These are phyloP conservation scores for Hozukius guyotensis DNA, from an alignment of 2,797 vertebrate species.

Conservation along the genomic window DNA sequence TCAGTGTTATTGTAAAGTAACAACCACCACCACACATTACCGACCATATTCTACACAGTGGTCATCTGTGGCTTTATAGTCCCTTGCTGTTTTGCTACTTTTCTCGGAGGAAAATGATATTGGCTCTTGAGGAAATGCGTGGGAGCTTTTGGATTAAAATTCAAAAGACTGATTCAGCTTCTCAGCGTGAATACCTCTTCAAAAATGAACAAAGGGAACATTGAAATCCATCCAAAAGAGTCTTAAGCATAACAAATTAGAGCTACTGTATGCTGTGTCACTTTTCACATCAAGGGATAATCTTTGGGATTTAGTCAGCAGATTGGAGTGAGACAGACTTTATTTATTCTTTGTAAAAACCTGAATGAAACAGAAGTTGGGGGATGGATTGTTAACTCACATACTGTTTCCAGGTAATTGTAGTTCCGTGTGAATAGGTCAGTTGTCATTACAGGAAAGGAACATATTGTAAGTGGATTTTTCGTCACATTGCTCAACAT, in stretches of 20 bases:
- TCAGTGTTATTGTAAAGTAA: not conserved
- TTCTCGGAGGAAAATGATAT: not conserved
- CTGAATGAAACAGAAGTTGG: not conserved
- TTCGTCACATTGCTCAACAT: not conserved
- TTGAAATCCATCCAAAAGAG: too few species aligned
- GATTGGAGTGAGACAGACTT: not conserved
- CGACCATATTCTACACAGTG: too few species aligned
- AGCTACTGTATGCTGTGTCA: not conserved
- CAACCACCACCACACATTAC: not conserved
- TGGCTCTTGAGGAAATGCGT: not conserved
- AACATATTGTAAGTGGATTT: too few species aligned
- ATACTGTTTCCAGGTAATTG: not conserved
- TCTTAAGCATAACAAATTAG: too few species aligned
- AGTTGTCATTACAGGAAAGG: not conserved
- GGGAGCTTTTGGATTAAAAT: not conserved
- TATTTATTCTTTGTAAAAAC: not conserved
- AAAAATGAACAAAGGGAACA: not conserved
- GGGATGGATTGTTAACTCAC: not conserved
- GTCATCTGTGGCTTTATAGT: not conserved
- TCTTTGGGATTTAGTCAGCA: not conserved
- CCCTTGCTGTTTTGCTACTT: not conserved
- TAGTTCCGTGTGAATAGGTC: not conserved
- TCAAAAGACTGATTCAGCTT: not conserved
- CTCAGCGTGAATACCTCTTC: not conserved
- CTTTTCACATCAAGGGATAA: not conserved